Base-by-base conservation (phyloP, 2,113 vertebrate genomes). In the Neodontobutis hainanensis region DNA sequence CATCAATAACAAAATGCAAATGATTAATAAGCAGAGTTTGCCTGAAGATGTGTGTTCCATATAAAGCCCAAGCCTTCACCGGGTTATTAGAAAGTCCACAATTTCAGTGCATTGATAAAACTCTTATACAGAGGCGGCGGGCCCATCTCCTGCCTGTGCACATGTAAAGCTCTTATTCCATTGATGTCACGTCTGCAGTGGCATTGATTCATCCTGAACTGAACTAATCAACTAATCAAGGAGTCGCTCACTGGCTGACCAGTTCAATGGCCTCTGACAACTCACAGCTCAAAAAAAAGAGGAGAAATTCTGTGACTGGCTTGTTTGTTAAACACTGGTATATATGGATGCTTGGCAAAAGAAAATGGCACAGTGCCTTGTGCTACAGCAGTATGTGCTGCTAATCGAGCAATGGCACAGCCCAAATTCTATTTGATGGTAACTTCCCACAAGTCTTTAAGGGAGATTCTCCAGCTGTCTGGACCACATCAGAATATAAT, bases 211-310 rank as follows among this genome's bases (percentile, higher is more conserved):
- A 49, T 16, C 36, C 61, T 73, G 77, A 83, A 56, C 53, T 7
- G 14, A 69, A 6, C 58, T 75, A 73, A 85, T 81, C 69, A 67
- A 68, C 61, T 60, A 69, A 82, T 83, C 72, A 79, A 76, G 72
- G 74, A 70, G 62, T 32, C 6, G 2, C 52, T 49, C 46, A 12
- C 35, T 60, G 6, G 66, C 64, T 65, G 77, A 77, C 55, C 61
- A 38, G 36, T 50, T 59, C 66, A 61, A 73, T 62, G 2, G 19
- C 51, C 12, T 52, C 59, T 50, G 70, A 81, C 61, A 63, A 42
- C 40, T 27, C 65, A 64, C 50, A 40, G 61, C 11, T 40, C 19
- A 50, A 45, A 56, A 60, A n/a, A 9, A 40, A 43, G 10, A 8
- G 4, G 16, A 15, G 3, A 11, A 60, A 34, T 12, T 27, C 45